Evolutionary conservation across 2,888 invertebrate genomes (phyloP).

Genomic region (Tenthredo amoena): DNA sequence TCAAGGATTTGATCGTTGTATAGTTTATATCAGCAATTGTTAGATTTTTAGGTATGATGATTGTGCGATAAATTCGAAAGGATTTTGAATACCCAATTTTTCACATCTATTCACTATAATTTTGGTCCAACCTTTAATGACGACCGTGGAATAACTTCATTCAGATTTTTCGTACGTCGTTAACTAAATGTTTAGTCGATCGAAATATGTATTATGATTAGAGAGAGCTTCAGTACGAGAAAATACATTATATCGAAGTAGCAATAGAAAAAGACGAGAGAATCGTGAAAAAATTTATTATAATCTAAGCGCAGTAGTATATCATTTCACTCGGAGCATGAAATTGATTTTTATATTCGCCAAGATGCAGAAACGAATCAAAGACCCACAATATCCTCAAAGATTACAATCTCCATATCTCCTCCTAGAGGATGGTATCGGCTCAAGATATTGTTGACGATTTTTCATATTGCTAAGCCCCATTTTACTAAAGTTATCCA

Average conservation of each 20-base stretch:
- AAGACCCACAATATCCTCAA: slow-evolving; percentile 35
- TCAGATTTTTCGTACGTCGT: slow-evolving; percentile 42
- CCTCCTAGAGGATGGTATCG: slow-evolving; percentile 80
- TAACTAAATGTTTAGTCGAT: slow-evolving; percentile 57
- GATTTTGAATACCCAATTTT: background rate
- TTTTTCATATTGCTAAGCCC: slow-evolving; percentile 82
- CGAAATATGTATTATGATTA: slow-evolving; percentile 8
- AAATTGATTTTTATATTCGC: background rate
- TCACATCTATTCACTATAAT: background rate
- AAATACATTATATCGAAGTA: background rate
- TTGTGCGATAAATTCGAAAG: background rate
- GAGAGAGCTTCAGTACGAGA: background rate
- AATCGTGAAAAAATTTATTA: background rate
- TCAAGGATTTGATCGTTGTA: slow-evolving; percentile 23
- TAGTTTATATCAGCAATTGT: background rate
- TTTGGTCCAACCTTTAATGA: background rate
- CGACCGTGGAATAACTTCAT: background rate
- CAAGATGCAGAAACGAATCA: background rate
- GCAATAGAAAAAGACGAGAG: background rate
- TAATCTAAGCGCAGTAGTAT: too few relatives aligned
- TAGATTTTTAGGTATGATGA: background rate
- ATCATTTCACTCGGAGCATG: background rate
- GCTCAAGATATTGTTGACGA: slow-evolving; percentile 83
- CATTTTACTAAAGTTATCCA: slow-evolving; percentile 82
- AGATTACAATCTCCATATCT: slow-evolving; percentile 79